Conservation (phyloP, 2,888 invertebrate genomes). For the Scaptomyza flava region DNA sequence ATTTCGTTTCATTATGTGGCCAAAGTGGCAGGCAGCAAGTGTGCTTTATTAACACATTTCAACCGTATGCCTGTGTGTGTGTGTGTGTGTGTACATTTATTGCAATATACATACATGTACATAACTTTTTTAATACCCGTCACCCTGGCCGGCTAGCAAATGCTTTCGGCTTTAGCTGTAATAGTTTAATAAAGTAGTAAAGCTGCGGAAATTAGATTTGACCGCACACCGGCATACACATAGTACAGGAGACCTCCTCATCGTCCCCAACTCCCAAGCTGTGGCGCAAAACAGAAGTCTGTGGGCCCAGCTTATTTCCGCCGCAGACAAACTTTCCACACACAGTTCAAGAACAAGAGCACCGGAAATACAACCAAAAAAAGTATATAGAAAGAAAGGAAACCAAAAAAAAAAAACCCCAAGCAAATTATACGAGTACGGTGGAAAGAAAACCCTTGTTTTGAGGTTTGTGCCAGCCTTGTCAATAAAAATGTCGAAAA, state of each 20-base stretch:
- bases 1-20: constrained; percentile 79
- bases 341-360: constrained; percentile 25
- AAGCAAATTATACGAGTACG: constrained; percentile 57
- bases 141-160: constrained; percentile 27
- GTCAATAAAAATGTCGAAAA: constrained; percentile 81
- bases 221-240: constrained; percentile 68
- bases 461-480: constrained; percentile 56
- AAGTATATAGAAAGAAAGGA: background rate
- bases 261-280: constrained; percentile 1
- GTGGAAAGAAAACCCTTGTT: constrained; percentile 54
- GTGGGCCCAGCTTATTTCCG: constrained; percentile 67
- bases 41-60: constrained; percentile 80
- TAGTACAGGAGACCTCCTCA: background rate
- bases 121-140: constrained; percentile 77
- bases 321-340: constrained; percentile 70
- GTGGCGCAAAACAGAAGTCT: constrained; percentile 51
- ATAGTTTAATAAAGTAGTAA: constrained; percentile 81
- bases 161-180: constrained; percentile 68
- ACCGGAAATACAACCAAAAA: constrained; percentile 15
- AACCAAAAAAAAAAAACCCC: constrained; percentile 14
- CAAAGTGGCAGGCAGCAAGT: constrained; percentile 77
- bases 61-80: constrained; percentile 14
- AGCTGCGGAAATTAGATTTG: constrained; percentile 82
- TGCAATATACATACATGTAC: constrained; percentile 52
- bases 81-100: constrained; percentile 29